phyloP scores from a whole-genome alignment of 1,140 invertebrate genomes.

The Arion vulgaris region DNA sequence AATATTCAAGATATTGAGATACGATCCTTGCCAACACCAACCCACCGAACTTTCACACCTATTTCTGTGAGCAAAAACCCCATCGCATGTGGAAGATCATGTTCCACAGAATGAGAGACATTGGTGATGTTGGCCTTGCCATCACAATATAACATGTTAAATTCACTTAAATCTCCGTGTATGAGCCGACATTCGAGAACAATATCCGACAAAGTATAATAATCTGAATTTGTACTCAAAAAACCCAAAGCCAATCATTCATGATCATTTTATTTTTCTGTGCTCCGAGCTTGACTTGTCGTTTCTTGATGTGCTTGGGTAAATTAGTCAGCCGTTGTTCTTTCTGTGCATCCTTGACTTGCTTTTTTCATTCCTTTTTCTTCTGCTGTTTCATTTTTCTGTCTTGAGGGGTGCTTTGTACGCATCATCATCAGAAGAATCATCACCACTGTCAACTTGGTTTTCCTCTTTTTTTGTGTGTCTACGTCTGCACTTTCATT shows the following conservation, averaged over 20 bases:
- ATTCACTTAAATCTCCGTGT: slow-evolving; percentile 98
- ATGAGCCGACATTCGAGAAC: slow-evolving; percentile 94
- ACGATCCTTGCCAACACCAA: no score
- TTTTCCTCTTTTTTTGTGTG: background rate
- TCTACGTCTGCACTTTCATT: no score
- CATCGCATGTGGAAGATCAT: slow-evolving; percentile 95
- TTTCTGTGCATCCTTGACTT: slow-evolving; percentile 30
- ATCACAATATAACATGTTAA: slow-evolving; percentile 90
- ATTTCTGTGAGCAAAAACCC: slow-evolving; percentile 98
- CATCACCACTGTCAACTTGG: background rate
- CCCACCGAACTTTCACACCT: no score
- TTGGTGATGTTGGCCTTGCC: slow-evolving; percentile 93
- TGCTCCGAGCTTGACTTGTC: slow-evolving; percentile 26
- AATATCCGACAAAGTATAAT: slow-evolving; percentile 90
- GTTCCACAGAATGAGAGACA: slow-evolving; percentile 98
- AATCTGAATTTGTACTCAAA: slow-evolving; percentile 73
- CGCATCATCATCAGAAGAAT: background rate
- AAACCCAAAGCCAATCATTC: no score
- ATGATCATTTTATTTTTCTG: slow-evolving; percentile 16
- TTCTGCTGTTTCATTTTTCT: slow-evolving; percentile 24
- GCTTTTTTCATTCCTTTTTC: slow-evolving; percentile 26
- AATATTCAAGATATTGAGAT: no score
- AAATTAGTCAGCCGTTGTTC: slow-evolving; percentile 25
- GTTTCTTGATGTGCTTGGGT: slow-evolving; percentile 31
- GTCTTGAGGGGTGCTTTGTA: slow-evolving; percentile 1